phyloP scores from a whole-genome alignment of 2,797 vertebrate genomes.

The Taenioides sp. region DNA sequence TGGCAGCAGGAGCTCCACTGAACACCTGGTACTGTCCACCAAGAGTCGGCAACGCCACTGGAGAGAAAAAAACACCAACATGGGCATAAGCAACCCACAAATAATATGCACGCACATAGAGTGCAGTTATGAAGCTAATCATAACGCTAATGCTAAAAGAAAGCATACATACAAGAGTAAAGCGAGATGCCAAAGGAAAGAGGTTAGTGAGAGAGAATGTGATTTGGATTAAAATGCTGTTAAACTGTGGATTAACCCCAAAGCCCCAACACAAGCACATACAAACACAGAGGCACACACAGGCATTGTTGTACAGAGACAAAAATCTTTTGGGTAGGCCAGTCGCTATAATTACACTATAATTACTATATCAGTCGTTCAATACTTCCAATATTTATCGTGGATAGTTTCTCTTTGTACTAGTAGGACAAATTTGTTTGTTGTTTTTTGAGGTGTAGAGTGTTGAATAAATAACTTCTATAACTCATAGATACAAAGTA shows the following conservation, averaged over 20 bases:
- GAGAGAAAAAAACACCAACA: conserved; percentile 44
- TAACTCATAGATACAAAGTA: no score
- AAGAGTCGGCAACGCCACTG: conserved; percentile 90
- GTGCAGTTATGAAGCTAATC: neutral
- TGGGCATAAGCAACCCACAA: conserved; percentile 40
- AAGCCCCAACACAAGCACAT: conserved; percentile 31
- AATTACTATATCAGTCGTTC: no score
- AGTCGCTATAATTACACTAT: no score
- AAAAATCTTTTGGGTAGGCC: conserved; percentile 56
- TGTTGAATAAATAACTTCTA: no score
- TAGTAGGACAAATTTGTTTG: no score
- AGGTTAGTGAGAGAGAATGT: conserved; percentile 49
- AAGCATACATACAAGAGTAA: conserved; percentile 8
- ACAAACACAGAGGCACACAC: conserved; percentile 20
- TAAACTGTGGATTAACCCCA: conserved; percentile 63
- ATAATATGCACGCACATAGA: neutral
- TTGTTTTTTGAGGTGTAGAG: no score
- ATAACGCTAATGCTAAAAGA: neutral
- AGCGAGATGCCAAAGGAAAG: conserved; percentile 24
- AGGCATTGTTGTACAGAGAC: conserved; percentile 65
- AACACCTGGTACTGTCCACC: conserved; percentile 94
- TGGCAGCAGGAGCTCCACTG: conserved; percentile 83
- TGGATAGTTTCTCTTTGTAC: no score
- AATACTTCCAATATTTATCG: no score
- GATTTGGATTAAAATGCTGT: conserved; percentile 68